A percentile compares a stretch with the other conserved stretches of the same genome.
Evolutionary conservation across 1,140 invertebrate species (phyloP).

Genomic region (Ooceraea biroi): DNA sequence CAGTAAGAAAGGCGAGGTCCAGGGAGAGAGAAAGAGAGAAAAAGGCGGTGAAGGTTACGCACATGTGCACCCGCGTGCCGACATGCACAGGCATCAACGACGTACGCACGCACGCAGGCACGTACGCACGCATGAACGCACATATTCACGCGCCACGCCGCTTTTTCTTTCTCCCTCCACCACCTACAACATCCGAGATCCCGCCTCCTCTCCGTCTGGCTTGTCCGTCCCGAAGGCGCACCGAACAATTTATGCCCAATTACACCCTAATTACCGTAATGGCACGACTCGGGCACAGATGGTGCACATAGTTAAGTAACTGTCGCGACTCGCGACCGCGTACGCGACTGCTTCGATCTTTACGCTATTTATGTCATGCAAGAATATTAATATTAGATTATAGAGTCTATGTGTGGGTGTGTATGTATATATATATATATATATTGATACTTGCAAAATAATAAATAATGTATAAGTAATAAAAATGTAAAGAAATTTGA

Average conservation of each 20-base stretch:
- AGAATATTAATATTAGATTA: not conserved
- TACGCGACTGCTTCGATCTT: conserved; percentile 2
- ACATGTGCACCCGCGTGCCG: conserved; percentile 66
- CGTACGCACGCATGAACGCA: conserved; percentile 49
- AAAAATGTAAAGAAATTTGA: not conserved
- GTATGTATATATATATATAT: not conserved
- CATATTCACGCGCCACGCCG: conserved; percentile 52
- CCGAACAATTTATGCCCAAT: conserved; percentile 79
- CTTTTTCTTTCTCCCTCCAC: conserved; percentile 18
- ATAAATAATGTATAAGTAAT: not conserved
- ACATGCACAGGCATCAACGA: too few relatives aligned
- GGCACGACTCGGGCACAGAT: conserved; percentile 75
- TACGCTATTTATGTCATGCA: not conserved
- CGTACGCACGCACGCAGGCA: too few relatives aligned
- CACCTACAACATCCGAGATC: conserved; percentile 12
- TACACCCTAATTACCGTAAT: conserved; percentile 80
- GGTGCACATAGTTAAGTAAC: conserved; percentile 78
- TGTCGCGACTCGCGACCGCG: conserved; percentile 67
- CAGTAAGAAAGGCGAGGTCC: conserved; percentile 34
- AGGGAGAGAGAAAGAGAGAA: conserved; percentile 12
- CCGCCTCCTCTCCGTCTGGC: conserved; percentile 4
- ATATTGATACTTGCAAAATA: not conserved
- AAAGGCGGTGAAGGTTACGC: conserved; percentile 44
- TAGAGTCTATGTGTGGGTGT: too few relatives aligned
- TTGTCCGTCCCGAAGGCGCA: conserved; percentile 44